Evolutionary conservation across 2,113 vertebrate genomes (phyloP).

Genomic region (Sinocyclocheilus rhinocerous): DNA sequence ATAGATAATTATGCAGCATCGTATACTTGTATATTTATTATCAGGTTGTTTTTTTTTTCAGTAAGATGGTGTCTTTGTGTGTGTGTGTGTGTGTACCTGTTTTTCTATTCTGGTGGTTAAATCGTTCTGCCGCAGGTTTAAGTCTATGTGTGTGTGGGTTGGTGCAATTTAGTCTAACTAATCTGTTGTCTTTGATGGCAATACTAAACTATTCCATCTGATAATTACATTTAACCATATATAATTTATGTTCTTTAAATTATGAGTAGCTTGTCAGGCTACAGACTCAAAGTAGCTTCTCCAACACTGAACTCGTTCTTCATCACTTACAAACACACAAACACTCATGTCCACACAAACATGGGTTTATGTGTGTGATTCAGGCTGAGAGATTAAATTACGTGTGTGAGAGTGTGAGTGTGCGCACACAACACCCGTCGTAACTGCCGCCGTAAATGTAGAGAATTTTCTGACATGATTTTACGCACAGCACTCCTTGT

Average conservation of each 20-base stretch:
- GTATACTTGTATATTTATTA: not conserved
- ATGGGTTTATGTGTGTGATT: not conserved
- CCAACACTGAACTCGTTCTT: not conserved
- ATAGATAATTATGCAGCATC: not conserved
- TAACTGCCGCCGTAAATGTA: too few relatives aligned
- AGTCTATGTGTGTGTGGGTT: not conserved
- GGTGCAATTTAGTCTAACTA: not conserved
- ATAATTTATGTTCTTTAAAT: not conserved
- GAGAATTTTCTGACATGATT: too few relatives aligned
- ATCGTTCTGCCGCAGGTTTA: too few relatives aligned
- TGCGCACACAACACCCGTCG: too few relatives aligned
- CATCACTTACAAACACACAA: not conserved
- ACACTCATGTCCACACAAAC: not conserved
- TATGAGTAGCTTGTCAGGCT: not conserved
- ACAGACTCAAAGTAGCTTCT: not conserved
- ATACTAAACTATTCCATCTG: not conserved
- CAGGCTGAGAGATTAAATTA: conserved; percentile 19
- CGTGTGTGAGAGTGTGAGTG: too few relatives aligned
- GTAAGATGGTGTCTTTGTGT: too few relatives aligned
- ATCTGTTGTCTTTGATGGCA: not conserved
- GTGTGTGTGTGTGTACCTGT: too few relatives aligned
- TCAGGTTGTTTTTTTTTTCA: not conserved
- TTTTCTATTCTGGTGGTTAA: too few relatives aligned
- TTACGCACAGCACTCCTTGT: too few relatives aligned
- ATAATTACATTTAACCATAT: not conserved